Conservation (phyloP, 1,140 invertebrate genomes). For the Saccostrea glomerata region DNA sequence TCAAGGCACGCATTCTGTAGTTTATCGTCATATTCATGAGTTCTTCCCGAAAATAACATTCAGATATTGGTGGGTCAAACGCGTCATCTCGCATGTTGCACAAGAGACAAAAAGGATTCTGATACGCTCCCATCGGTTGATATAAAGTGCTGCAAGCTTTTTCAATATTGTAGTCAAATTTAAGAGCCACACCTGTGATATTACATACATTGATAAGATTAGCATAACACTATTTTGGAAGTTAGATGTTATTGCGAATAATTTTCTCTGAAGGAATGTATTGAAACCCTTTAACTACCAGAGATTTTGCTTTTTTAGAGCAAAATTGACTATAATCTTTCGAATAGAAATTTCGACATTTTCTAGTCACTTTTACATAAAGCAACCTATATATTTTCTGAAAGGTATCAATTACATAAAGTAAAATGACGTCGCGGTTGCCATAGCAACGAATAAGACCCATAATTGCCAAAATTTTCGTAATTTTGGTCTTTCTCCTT, state of each 20-base stretch:
- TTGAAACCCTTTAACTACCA: too few relatives aligned
- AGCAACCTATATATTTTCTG: too few relatives aligned
- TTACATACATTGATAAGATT: not conserved
- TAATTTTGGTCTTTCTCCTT: too few relatives aligned
- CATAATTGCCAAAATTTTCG: too few relatives aligned
- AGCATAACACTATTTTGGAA: not conserved
- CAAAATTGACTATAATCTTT: too few relatives aligned
- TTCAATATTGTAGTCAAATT: not conserved
- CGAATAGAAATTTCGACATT: too few relatives aligned
- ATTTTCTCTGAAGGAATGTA: not conserved
- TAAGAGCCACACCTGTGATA: not conserved
- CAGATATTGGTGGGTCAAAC: not conserved
- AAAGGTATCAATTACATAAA: too few relatives aligned
- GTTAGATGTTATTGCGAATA: not conserved
- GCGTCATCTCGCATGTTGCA: not conserved
- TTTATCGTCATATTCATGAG: not conserved
- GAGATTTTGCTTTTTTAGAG: too few relatives aligned
- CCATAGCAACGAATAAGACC: too few relatives aligned
- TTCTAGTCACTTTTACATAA: too few relatives aligned
- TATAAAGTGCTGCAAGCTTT: not conserved
- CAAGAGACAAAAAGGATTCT: slow-evolving; percentile 1
- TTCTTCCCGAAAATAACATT: not conserved
- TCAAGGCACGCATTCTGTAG: not conserved
- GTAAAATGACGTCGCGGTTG: too few relatives aligned
- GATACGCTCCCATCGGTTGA: not conserved